Evolutionary conservation across 1,140 invertebrate genomes (phyloP), one percentile per base, ranked within the genome.

Genomic region (Drosophila subobscura): DNA sequence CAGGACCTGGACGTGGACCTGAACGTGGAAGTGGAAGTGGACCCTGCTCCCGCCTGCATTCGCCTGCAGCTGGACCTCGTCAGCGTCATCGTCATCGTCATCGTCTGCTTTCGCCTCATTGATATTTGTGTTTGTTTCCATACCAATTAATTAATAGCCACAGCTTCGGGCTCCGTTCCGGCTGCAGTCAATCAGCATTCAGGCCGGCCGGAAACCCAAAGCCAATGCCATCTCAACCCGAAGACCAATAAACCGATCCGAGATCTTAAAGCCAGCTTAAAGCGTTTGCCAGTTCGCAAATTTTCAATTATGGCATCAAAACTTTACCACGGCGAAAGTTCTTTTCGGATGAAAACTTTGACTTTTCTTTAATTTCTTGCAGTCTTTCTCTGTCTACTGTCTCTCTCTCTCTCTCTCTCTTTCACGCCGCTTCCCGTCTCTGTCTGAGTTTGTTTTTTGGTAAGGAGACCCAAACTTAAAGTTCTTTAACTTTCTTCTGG

Each of bases 131-230:
- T 37, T 37, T 37, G 33, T 37, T 37, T 37, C 33, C 33, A 37
- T 67, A n/a, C 64, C 66, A 56, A 73, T 80, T 84, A 84, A 84
- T 84, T 84, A 80, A 84, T 80, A 52, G 53, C 27, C 56, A 14
- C 20, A 29, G 33, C 33, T 12, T 37, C 10, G 33, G 10, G 33
- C 3, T 33, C 29, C 29, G 8, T 10, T 10, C 3, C 8, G 58
- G 33, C 40, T 20, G 22, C 10, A 7, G 29, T 41, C 52, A 67
- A 8, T 47, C 47, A 20, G 25, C n/a, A 52, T 16, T 37, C 29
- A 12, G 10, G 3, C 33, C 33, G 3, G 10, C 33, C 10, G 1
- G 10, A 37, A 37, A 4, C 3, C 29, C 29, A 33, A 33, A 10
- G 3, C 8, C 29, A 33, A 10, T 10, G 7, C 29, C 29, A 37